A percentile compares a stretch with the other conserved stretches of the same genome.
These are phyloP conservation scores for Cheilinus undulatus DNA, from an alignment of 2,113 vertebrate genomes.

Conservation along the genomic window DNA sequence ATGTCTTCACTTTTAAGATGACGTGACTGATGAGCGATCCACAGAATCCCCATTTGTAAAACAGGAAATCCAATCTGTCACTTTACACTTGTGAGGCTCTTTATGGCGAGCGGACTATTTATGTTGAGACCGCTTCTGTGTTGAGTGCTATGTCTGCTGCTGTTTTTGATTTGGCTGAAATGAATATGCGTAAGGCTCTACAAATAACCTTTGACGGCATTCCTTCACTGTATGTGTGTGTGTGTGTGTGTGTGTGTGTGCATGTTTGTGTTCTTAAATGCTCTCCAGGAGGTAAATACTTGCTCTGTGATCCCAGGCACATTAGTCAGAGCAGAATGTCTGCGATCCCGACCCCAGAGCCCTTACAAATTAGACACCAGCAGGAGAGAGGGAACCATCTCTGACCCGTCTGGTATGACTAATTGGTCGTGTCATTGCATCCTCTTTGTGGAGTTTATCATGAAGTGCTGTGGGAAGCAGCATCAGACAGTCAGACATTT, in stretches of 20 bases:
- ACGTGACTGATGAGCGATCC: slow-evolving; percentile 36
- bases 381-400: slow-evolving; percentile 38
- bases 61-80: slow-evolving; percentile 61
- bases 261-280: slow-evolving; percentile 49
- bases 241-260: slow-evolving; percentile 44
- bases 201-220: slow-evolving; percentile 53
- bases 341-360: slow-evolving; percentile 16
- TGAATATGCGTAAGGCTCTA: slow-evolving; percentile 26
- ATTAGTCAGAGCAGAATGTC: slow-evolving; percentile 42
- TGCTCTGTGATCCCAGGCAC: slow-evolving; percentile 31
- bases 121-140: slow-evolving; percentile 52
- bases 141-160: slow-evolving; percentile 49
- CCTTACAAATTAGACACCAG: slow-evolving; percentile 46
- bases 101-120: slow-evolving; percentile 56
- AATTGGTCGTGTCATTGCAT: background rate
- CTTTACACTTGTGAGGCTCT: slow-evolving; percentile 53
- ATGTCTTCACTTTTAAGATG: slow-evolving; percentile 44
- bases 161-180: slow-evolving; percentile 48
- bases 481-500: background rate
- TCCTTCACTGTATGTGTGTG: slow-evolving; percentile 34
- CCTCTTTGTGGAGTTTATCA: background rate
- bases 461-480: background rate
- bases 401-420: slow-evolving; percentile 24
- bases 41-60: slow-evolving; percentile 42
- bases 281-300: slow-evolving; percentile 57